Evolutionary conservation across 2,888 invertebrate genomes (phyloP).

Genomic region (Isoperla grammatica): DNA sequence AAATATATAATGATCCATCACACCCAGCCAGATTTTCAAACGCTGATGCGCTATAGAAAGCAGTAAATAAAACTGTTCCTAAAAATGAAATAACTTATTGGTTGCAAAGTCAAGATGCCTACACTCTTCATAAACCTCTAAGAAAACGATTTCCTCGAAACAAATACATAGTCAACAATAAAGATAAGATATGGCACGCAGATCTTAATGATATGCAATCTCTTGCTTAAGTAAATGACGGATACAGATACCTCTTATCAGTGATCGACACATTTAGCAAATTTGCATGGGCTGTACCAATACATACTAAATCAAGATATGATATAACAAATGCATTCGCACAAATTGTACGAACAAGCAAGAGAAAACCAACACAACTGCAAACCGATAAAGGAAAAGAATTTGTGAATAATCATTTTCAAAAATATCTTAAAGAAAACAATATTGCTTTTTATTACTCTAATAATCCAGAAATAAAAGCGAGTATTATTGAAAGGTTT

Average conservation of each 20-base stretch:
- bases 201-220: slow-evolving; percentile 15
- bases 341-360: slow-evolving; percentile 5
- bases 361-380: too few species aligned
- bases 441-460: slow-evolving; percentile 34
- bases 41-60: slow-evolving; percentile 14
- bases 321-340: neutral
- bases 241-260: slow-evolving; percentile 27
- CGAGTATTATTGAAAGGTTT: slow-evolving; percentile 37
- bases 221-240: slow-evolving; percentile 25
- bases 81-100: too few species aligned
- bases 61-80: neutral
- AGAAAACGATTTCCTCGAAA: too few species aligned
- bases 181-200: slow-evolving; percentile 18
- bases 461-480: slow-evolving; percentile 36
- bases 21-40: slow-evolving; percentile 24
- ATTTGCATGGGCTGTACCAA: slow-evolving; percentile 31
- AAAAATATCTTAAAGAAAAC: slow-evolving; percentile 24
- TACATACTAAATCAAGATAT: slow-evolving; percentile 30
- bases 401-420: neutral
- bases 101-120: too few species aligned
- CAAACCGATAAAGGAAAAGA: too few species aligned
- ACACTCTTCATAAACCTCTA: too few species aligned
- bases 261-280: slow-evolving; percentile 32
- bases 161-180: neutral
- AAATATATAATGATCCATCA: slow-evolving; percentile 22